phyloP scores from a whole-genome alignment of 2,113 vertebrate species.

The Scytalopus superciliaris region DNA sequence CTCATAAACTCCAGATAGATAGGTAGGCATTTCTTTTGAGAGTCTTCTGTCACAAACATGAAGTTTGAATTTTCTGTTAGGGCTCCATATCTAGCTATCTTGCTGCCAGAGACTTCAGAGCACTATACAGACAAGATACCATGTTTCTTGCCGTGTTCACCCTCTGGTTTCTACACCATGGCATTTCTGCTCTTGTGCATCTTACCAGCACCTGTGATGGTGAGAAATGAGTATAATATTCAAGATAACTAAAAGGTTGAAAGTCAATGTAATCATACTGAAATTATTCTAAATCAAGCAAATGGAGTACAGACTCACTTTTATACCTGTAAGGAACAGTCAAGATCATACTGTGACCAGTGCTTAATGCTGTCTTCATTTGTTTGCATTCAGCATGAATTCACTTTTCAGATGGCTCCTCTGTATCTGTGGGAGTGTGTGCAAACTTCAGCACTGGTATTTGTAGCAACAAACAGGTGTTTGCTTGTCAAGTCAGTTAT shows the following conservation, averaged over 20 bases:
- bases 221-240: background rate
- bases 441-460: background rate
- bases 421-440: background rate
- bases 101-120: background rate
- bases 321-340: background rate
- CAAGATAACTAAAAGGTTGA: background rate
- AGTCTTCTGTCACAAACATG: background rate
- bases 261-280: background rate
- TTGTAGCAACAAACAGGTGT: constrained; percentile 9
- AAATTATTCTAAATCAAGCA: background rate
- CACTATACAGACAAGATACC: background rate
- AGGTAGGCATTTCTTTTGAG: background rate
- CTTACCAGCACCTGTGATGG: background rate
- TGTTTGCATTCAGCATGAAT: background rate
- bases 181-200: background rate
- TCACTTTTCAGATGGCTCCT: background rate
- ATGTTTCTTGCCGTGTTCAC: background rate
- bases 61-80: background rate
- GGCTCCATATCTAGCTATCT: background rate
- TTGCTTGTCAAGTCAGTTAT: background rate
- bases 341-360: background rate
- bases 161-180: background rate
- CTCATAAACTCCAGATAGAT: background rate
- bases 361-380: background rate
- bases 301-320: background rate